Evolutionary conservation across 1,140 invertebrate species (phyloP), one percentile per base, ranked within the genome.

Genomic region (Coelopa frigida): DNA sequence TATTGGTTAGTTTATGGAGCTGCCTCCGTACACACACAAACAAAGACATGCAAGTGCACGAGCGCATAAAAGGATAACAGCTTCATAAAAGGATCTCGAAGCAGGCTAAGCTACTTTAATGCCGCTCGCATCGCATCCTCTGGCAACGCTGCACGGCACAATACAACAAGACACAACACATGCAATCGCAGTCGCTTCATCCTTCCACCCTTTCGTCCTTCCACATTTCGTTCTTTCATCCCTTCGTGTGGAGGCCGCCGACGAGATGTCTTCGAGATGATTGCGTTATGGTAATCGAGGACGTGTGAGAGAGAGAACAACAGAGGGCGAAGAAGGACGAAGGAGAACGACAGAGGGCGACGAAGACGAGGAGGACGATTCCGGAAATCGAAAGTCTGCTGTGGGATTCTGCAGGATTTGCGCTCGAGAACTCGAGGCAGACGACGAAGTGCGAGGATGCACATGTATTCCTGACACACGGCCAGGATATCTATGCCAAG

Each of bases 31-130:
- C n/a, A n/a, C n/a, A n/a, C n/a, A n/a, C 41, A 18, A 31, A 43
- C 12, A 29, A 43, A 22, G 32, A 21, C 41, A 43, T 18, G 29
- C 27, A 31, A 14, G 7, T 27, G 7, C 11, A 18, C 7, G 14
- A 12, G 27, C n/a, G n/a, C n/a, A 26, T 11, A 26, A 17, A 29
- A 43, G 41, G 41, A 43, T 43, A 43, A 43, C 32, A 20, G 41
- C 41, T 31, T 43, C 27, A 31, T 43, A 43, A 43, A 43, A 43
- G 41, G 41, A 43, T 43, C 32, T 43, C 41, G 32, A 27, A 31
- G 41, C 27, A 26, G 32, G 17, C 41, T 43, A 43, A 43, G 41
- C 41, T 43, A 43, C 41, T 43, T 32, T 32, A 29, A 26, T 31
- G 15, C 29, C 17, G 29, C 41, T 43, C 17, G 29, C 41, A 31